phyloP scores from a whole-genome alignment of 2,888 invertebrate species.

The Cantharis lateralis region DNA sequence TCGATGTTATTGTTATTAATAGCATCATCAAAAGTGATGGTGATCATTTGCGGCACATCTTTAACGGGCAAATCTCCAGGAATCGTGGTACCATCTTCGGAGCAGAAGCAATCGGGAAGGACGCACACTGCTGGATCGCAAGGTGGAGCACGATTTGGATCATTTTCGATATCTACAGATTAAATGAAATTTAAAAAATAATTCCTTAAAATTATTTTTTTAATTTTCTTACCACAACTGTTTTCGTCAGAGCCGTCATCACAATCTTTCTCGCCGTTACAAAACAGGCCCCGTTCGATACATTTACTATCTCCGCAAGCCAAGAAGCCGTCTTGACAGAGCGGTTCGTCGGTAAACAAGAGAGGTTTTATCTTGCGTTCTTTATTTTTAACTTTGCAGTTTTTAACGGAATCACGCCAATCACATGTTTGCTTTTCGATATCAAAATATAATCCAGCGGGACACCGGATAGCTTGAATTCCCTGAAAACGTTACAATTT shows the following conservation, averaged over 20 bases:
- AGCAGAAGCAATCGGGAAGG: conserved; percentile 92
- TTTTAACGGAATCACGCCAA: conserved; percentile 93
- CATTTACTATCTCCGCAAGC: conserved; percentile 88
- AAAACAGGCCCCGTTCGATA: conserved; percentile 88
- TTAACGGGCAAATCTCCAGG: conserved; percentile 82
- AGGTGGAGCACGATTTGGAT: conserved; percentile 89
- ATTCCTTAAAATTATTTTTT: background rate
- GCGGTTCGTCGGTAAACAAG: conserved; percentile 86
- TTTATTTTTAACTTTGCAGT: conserved; percentile 88
- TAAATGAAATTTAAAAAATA: background rate
- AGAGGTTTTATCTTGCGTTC: conserved; percentile 86
- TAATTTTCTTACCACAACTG: conserved; percentile 78
- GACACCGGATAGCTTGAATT: conserved; percentile 90
- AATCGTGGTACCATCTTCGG: conserved; percentile 86
- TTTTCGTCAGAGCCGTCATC: conserved; percentile 89
- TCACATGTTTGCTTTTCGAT: conserved; percentile 95
- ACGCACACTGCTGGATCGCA: conserved; percentile 86
- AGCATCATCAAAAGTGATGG: conserved; percentile 92
- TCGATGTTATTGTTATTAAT: conserved; percentile 96
- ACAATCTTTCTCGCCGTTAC: conserved; percentile 91
- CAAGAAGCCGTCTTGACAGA: conserved; percentile 84
- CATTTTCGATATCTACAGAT: conserved; percentile 83
- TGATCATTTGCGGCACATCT: conserved; percentile 93
- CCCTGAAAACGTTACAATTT: conserved; percentile 63
- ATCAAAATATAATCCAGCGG: conserved; percentile 90